Percentiles rank a stretch among this genome's conserved stretches.
Conservation (phyloP, 1,140 invertebrate genomes). For the Carposina sasakii region DNA sequence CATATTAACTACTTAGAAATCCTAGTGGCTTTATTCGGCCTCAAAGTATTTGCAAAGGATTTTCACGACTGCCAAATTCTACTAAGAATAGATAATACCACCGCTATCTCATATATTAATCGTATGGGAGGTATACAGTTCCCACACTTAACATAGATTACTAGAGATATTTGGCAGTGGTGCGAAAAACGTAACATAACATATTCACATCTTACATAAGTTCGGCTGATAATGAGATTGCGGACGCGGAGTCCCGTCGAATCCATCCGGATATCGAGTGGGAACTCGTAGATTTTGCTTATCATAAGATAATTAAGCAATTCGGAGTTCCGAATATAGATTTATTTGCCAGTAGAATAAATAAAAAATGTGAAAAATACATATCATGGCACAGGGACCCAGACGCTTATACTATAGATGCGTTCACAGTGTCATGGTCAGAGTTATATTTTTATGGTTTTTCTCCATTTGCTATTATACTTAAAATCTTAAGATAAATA, state of each 20-base stretch:
- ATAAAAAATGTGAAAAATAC: too few relatives aligned
- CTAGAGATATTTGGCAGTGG: conserved; percentile 14
- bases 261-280: conserved; percentile 12
- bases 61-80: conserved; percentile 2
- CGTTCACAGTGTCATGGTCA: too few relatives aligned
- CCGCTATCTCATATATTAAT: conserved; percentile 11
- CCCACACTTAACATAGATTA: conserved; percentile 8
- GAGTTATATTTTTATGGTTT: too few relatives aligned
- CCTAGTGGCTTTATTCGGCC: neutral
- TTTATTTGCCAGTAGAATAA: too few relatives aligned
- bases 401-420: too few relatives aligned
- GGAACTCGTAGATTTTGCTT: conserved; percentile 3
- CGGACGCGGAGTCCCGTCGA: conserved; percentile 6
- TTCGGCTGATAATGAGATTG: conserved; percentile 7
- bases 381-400: too few relatives aligned
- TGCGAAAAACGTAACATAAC: conserved; percentile 7
- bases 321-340: too few relatives aligned
- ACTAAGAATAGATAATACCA: conserved; percentile 19
- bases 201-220: conserved; percentile 10
- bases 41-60: neutral
- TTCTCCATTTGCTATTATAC: conserved; percentile 1
- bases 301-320: too few relatives aligned
- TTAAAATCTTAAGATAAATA: conserved; percentile 1
- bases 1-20: neutral
- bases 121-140: conserved; percentile 12